Evolutionary conservation across 2,113 vertebrate species (phyloP), one percentile per base, ranked within the genome.

Genomic region (Hypomesus transpacificus): DNA sequence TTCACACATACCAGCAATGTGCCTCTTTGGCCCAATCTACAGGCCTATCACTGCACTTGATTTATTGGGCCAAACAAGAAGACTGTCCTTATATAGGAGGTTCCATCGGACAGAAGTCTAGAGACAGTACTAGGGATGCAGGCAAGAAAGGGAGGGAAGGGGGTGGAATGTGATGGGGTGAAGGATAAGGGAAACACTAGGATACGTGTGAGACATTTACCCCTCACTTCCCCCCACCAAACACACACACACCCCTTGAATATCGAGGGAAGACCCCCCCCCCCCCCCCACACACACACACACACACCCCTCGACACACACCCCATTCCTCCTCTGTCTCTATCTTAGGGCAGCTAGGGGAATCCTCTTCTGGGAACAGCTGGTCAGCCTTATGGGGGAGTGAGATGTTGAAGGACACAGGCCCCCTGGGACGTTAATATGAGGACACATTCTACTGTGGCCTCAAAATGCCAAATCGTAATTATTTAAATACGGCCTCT

Each of bases 51-150:
- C 75, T 24, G 73, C 54, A 66, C 56, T 39, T 91, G 90, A 92
- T 92, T 92, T 91, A 92, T 76, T 79, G 71, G 58, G 73, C 72
- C 83, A 86, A 89, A 87, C 76, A 85, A 85, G 82, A 85, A 87
- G 51, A 70, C 75, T 91, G 86, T 87, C 91, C 91, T 92, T 93
- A 91, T 93, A 93, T 90, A 93, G 92, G 83, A 92, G 90, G 89
- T 86, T 91, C 84, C 88, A 90, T 77, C 82, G 72, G 87, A 77
- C 68, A 75, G 22, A 75, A 76, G 70, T 70, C 69, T 83, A 85
- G 79, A 39, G 75, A 69, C 39, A 13, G 39, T 2, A 46, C 39
- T 11, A 46, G 39, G 39, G 39, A 46, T 9, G 39, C 8, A 46
- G 39, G 39, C 39, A 46, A 13, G 39, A 76, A 66, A 74, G 79